Percentiles rank a stretch among this genome's conserved stretches.
phyloP scores from a whole-genome alignment of 2,888 invertebrate genomes.

The Scrobipalpa atriplicella region DNA sequence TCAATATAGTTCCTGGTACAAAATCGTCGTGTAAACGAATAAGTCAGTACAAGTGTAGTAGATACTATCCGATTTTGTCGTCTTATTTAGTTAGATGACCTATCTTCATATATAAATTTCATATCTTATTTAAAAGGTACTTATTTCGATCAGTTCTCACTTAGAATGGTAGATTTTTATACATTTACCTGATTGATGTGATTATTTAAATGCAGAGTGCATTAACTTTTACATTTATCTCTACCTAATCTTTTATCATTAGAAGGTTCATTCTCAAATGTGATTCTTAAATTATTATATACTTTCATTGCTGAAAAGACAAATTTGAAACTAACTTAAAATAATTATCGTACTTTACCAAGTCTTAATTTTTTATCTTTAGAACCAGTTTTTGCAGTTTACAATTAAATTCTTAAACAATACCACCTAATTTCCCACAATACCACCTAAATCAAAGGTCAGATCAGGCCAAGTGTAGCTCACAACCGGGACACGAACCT shows the following conservation, averaged over 20 bases:
- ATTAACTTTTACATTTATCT: no score
- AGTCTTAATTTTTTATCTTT: background rate
- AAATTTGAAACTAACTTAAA: no score
- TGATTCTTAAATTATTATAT: no score
- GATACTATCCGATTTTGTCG: background rate
- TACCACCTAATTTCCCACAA: background rate
- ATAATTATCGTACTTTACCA: background rate
- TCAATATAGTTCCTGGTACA: constrained; percentile 42
- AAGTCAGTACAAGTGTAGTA: constrained; percentile 45
- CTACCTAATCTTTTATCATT: no score
- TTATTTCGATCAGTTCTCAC: no score
- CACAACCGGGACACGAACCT: constrained; percentile 58
- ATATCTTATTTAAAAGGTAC: no score
- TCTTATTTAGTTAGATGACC: background rate
- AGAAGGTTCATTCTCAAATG: no score
- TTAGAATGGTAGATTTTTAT: no score
- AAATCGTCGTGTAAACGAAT: constrained; percentile 61
- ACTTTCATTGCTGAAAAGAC: no score
- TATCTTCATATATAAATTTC: no score
- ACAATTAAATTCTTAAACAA: background rate
- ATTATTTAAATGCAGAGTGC: no score
- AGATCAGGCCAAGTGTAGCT: constrained; percentile 27
- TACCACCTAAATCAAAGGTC: background rate
- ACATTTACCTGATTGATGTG: no score
- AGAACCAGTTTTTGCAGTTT: background rate